phyloP scores from a whole-genome alignment of 2,797 vertebrate species.

The Siniperca undulata region DNA sequence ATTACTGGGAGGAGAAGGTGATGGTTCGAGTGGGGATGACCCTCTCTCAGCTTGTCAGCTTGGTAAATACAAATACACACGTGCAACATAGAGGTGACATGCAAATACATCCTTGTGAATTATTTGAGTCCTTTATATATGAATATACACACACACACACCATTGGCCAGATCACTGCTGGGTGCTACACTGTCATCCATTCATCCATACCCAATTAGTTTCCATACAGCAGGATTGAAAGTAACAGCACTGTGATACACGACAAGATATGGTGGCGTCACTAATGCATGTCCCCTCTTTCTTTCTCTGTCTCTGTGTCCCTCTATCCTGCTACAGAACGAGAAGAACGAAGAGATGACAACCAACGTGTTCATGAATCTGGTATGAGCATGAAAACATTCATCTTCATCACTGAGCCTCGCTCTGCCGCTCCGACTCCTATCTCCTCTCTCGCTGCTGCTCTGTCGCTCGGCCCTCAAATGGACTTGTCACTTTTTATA shows the following conservation, averaged over 20 bases:
- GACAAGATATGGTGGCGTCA: slow-evolving; percentile 9
- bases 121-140: neutral
- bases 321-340: slow-evolving; percentile 73
- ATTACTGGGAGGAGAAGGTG: slow-evolving; percentile 84
- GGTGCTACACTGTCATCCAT: slow-evolving; percentile 1
- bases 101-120: neutral
- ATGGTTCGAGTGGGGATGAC: slow-evolving; percentile 89
- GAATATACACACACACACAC: neutral
- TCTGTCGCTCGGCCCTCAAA: slow-evolving; percentile 55
- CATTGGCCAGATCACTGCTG: neutral
- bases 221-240: slow-evolving; percentile 40
- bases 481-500: slow-evolving; percentile 76
- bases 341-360: slow-evolving; percentile 88
- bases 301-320: slow-evolving; percentile 11
- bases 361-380: slow-evolving; percentile 90
- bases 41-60: slow-evolving; percentile 86
- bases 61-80: slow-evolving; percentile 72
- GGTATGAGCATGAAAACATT: slow-evolving; percentile 75
- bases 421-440: slow-evolving; percentile 24
- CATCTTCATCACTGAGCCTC: slow-evolving; percentile 54
- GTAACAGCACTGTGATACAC: slow-evolving; percentile 29
- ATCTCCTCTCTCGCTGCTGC: slow-evolving; percentile 9
- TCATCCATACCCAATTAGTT: slow-evolving; percentile 50
- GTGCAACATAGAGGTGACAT: neutral
- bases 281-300: slow-evolving; percentile 38